A percentile compares a stretch with the other conserved stretches of the same genome.
These are phyloP conservation scores for Acleris laterana DNA, from an alignment of 2,888 invertebrate species.

Conservation along the genomic window DNA sequence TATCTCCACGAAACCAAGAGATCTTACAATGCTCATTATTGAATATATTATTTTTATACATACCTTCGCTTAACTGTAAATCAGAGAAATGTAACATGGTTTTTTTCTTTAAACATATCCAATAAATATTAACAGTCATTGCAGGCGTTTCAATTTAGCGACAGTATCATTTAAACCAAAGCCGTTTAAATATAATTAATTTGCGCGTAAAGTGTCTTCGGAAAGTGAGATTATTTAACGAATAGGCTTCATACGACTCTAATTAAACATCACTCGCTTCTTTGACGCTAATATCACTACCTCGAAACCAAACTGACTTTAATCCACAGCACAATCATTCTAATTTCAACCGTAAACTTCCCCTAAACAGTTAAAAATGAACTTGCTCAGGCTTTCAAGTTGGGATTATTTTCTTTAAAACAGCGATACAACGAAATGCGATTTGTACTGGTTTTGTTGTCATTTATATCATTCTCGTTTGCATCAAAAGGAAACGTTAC, in stretches of 20 bases:
- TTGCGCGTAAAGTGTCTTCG: background rate
- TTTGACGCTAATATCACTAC: background rate
- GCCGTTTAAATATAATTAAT: conserved; percentile 4
- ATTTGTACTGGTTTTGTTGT: conserved; percentile 1
- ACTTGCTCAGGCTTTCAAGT: background rate
- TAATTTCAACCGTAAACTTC: background rate
- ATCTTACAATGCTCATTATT: no score
- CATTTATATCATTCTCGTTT: background rate
- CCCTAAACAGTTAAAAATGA: background rate
- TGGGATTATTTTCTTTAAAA: background rate
- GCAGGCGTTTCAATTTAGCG: no score
- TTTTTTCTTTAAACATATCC: no score
- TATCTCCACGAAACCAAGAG: no score
- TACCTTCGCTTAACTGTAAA: no score
- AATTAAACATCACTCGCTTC: conserved; percentile 4
- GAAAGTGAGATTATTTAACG: conserved; percentile 11
- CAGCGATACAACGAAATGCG: background rate
- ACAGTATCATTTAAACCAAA: conserved; percentile 6
- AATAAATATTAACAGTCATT: no score
- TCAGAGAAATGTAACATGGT: no score
- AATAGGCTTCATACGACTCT: conserved; percentile 6
- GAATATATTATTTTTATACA: no score
- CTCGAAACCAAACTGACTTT: background rate
- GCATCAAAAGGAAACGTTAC: conserved; percentile 2
- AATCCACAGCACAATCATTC: background rate